Evolutionary conservation across 1,140 invertebrate species (phyloP).

Genomic region (Drosophila littoralis): DNA sequence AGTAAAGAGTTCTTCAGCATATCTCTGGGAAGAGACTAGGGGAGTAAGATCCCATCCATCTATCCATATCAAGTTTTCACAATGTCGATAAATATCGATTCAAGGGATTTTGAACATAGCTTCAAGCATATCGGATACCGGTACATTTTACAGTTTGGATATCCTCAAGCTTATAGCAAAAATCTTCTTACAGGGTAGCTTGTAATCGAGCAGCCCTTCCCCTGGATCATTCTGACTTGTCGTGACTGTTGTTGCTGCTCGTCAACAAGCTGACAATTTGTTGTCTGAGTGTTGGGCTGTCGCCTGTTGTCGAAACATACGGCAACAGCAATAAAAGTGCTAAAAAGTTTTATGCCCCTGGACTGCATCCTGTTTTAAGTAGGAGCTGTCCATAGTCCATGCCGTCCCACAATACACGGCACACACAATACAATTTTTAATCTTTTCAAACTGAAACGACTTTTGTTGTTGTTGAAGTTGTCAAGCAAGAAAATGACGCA

Average conservation of each 20-base stretch:
- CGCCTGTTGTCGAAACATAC: slow-evolving; percentile 43
- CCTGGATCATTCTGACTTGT: slow-evolving; percentile 3
- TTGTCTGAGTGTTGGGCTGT: slow-evolving; percentile 59
- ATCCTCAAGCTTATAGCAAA: no score
- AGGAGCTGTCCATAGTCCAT: slow-evolving; percentile 20
- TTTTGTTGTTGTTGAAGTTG: slow-evolving; percentile 52
- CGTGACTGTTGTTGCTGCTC: slow-evolving; percentile 46
- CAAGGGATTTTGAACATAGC: no score
- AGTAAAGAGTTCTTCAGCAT: no score
- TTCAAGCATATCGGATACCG: no score
- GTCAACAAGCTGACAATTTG: slow-evolving; percentile 80
- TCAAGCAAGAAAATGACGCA: slow-evolving; percentile 45
- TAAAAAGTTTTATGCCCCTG: slow-evolving; percentile 78
- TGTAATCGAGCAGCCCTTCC: neutral
- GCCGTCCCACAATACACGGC: neutral
- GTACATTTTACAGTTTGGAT: no score
- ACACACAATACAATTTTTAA: slow-evolving; percentile 63
- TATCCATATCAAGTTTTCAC: no score
- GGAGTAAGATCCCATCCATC: no score
- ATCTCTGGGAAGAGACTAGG: no score
- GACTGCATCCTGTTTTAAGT: slow-evolving; percentile 69
- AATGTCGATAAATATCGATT: no score
- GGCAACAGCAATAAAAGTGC: slow-evolving; percentile 73
- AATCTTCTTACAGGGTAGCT: neutral
- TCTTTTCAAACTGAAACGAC: slow-evolving; percentile 68